Evolutionary conservation across 2,888 invertebrate genomes (phyloP).

Genomic region (Drosophila mimica): DNA sequence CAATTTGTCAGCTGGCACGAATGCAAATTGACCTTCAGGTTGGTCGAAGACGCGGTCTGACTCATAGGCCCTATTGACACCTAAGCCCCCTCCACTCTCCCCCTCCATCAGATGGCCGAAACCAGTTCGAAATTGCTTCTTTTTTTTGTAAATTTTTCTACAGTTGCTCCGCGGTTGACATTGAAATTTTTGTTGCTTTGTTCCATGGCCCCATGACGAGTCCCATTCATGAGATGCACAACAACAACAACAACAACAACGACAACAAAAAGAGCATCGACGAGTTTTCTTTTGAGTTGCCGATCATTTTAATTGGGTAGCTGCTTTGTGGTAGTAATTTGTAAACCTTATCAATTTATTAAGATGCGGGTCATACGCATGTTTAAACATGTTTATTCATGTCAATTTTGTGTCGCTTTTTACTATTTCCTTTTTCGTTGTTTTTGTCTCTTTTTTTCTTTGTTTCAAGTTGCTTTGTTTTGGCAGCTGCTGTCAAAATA

Average conservation of each 20-base stretch:
- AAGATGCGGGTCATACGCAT: constrained; percentile 56
- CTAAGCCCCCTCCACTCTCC: constrained; percentile 35
- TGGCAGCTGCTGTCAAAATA: constrained; percentile 76
- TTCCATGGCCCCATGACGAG: constrained; percentile 37
- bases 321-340: constrained; percentile 54
- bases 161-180: constrained; percentile 41
- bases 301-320: constrained; percentile 67
- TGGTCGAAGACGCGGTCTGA: constrained; percentile 36
- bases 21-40: constrained; percentile 62
- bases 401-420: constrained; percentile 47
- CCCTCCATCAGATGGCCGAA: constrained; percentile 14
- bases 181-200: constrained; percentile 42
- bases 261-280: not conserved
- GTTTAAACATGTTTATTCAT: constrained; percentile 69
- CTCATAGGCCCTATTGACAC: constrained; percentile 62
- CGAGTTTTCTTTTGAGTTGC: constrained; percentile 57
- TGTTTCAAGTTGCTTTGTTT: constrained; percentile 31
- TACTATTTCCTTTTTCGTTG: constrained; percentile 2
- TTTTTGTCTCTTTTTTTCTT: constrained; percentile 13
- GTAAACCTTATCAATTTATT: constrained; percentile 75
- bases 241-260: constrained; percentile 28
- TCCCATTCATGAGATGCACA: constrained; percentile 70
- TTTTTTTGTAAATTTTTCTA: not conserved
- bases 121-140: constrained; percentile 52
- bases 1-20: constrained; percentile 72